These are phyloP conservation scores for Pocillopora verrucosa DNA, from an alignment of 64 coral and sea anemone genomes.

Conservation along the genomic window DNA sequence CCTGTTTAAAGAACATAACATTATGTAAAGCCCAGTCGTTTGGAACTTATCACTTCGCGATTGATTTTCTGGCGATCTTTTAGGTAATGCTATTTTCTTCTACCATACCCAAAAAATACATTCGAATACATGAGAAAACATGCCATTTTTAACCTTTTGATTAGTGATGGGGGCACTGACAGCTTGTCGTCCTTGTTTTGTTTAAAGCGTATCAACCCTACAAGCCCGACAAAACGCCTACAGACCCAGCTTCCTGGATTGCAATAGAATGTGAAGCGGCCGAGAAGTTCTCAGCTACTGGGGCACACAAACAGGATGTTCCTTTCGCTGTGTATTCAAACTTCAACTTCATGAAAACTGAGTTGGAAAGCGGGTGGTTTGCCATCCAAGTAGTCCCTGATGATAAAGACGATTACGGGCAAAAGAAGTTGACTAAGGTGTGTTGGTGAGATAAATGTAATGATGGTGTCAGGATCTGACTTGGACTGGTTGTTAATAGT, in stretches of 20 bases:
- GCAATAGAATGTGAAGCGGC: conserved; percentile 64
- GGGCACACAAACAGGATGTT: conserved; percentile 23
- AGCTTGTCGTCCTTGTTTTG: neutral
- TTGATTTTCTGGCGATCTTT: too few species aligned
- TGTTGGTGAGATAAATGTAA: neutral
- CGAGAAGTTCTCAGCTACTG: conserved; percentile 74
- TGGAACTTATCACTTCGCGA: too few species aligned
- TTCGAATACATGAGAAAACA: too few species aligned
- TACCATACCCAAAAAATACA: too few species aligned
- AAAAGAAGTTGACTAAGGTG: conserved; percentile 84
- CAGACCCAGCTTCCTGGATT: conserved; percentile 60
- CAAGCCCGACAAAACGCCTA: conserved; percentile 63
- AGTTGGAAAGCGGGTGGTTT: conserved; percentile 81
- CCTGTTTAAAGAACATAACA: too few species aligned
- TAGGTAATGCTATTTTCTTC: too few species aligned
- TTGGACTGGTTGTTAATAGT: too few species aligned
- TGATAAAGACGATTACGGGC: conserved; percentile 55
- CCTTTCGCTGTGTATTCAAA: conserved; percentile 53
- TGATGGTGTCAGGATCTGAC: neutral
- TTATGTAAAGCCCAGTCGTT: too few species aligned
- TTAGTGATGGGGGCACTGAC: too few species aligned
- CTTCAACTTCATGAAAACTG: conserved; percentile 68
- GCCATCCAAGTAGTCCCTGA: conserved; percentile 60
- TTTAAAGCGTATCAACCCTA: conserved; percentile 65
- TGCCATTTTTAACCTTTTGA: too few species aligned